phyloP scores from a whole-genome alignment of 2,888 invertebrate species.

The Agonum fuliginosum region DNA sequence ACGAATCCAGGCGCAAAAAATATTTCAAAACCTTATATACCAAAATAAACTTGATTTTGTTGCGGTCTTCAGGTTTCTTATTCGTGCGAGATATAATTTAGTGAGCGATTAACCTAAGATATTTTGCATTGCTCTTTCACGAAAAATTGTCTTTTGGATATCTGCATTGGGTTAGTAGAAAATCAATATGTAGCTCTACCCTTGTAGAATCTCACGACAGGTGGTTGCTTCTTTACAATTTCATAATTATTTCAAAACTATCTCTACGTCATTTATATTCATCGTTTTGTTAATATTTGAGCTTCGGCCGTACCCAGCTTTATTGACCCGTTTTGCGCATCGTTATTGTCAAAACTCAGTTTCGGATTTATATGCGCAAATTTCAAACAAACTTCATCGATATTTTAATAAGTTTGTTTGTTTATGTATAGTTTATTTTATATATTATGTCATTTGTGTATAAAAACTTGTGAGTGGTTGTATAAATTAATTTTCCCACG shows the following conservation, averaged over 20 bases:
- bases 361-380: constrained; percentile 38
- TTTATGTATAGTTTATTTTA: constrained; percentile 33
- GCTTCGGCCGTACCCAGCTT: constrained; percentile 12
- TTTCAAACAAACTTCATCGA: neutral
- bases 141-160: constrained; percentile 68
- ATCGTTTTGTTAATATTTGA: constrained; percentile 40
- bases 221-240: constrained; percentile 68
- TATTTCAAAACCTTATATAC: constrained; percentile 66
- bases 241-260: constrained; percentile 49
- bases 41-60: constrained; percentile 67
- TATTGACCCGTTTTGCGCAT: constrained; percentile 47
- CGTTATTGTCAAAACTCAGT: constrained; percentile 41
- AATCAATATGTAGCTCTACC: constrained; percentile 72
- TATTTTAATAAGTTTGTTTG: constrained; percentile 7
- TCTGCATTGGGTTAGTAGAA: constrained; percentile 73
- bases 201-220: constrained; percentile 70
- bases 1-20: constrained; percentile 65
- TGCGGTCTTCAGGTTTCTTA: constrained; percentile 61
- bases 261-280: constrained; percentile 7
- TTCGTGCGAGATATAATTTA: constrained; percentile 33
- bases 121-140: constrained; percentile 44
- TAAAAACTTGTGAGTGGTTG: constrained; percentile 11
- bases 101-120: constrained; percentile 40
- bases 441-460: constrained; percentile 43
- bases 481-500: constrained; percentile 30